Conservation (phyloP, 2,113 vertebrate species). For the Pteronura brasiliensis region DNA sequence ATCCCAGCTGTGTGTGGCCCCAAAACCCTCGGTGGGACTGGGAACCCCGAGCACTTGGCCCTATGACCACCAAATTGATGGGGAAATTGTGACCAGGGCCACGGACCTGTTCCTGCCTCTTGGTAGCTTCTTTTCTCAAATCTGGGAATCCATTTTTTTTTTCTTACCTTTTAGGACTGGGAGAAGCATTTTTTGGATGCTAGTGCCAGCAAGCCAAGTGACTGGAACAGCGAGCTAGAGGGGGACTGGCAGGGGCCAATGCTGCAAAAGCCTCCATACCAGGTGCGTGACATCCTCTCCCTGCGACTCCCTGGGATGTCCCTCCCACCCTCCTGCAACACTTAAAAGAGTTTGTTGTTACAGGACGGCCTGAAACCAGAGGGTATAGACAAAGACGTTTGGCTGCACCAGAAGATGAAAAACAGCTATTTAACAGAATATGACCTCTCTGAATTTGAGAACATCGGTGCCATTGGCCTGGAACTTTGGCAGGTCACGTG, state of each 20-base stretch:
- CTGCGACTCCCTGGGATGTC: accelerated
- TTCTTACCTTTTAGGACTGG: slow-evolving; percentile 84
- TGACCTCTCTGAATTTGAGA: slow-evolving; percentile 87
- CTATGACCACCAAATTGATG: not conserved
- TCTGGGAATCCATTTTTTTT: not conserved
- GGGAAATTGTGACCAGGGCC: not conserved
- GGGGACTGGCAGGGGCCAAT: slow-evolving; percentile 87
- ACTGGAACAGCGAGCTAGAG: slow-evolving; percentile 87
- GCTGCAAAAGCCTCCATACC: slow-evolving; percentile 89
- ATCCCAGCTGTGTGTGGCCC: accelerated
- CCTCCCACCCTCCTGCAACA: not conserved
- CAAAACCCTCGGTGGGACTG: not conserved
- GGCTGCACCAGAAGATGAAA: slow-evolving; percentile 89
- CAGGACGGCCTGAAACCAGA: slow-evolving; percentile 90
- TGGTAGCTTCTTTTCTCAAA: not conserved
- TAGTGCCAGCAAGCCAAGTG: slow-evolving; percentile 86
- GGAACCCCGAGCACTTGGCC: not conserved
- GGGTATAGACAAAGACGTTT: slow-evolving; percentile 86
- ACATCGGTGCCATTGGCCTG: slow-evolving; percentile 86
- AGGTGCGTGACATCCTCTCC: slow-evolving; percentile 77
- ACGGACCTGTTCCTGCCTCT: not conserved
- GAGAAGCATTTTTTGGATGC: slow-evolving; percentile 88
- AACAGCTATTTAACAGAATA: slow-evolving; percentile 82
- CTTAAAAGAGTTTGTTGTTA: not conserved
- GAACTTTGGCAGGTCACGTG: slow-evolving; percentile 91